phyloP scores from a whole-genome alignment of 2,888 invertebrate species.

The Leptinotarsa haldemani region DNA sequence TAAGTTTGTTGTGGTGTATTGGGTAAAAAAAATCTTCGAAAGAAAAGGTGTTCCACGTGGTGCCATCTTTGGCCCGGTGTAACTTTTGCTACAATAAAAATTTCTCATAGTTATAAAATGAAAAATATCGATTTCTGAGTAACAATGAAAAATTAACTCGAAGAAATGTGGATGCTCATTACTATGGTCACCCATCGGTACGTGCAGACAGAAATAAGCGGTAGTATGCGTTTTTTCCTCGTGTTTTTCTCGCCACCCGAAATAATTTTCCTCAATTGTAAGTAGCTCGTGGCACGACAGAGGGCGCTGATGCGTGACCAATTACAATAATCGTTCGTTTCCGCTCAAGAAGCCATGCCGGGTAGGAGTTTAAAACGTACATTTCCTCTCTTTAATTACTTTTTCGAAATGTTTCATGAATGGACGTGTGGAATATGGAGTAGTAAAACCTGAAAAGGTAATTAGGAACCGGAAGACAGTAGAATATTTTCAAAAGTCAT shows the following conservation, averaged over 20 bases:
- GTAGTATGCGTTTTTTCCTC: no score
- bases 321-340: constrained; percentile 42
- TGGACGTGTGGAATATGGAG: not conserved
- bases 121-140: no score
- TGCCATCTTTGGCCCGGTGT: no score
- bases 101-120: no score
- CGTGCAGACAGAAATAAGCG: not conserved
- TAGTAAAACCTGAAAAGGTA: not conserved
- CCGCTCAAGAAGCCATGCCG: constrained; percentile 25
- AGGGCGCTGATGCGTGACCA: constrained; percentile 44
- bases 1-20: no score
- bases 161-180: not conserved
- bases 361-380: constrained; percentile 2
- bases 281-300: constrained; percentile 31
- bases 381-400: constrained; percentile 12
- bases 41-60: no score
- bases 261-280: constrained; percentile 16
- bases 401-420: constrained; percentile 6
- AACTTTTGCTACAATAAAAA: no score
- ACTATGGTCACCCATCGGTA: not conserved
- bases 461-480: not conserved
- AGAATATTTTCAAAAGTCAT: no score
- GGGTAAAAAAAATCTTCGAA: no score
- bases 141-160: no score
- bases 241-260: constrained; percentile 3